A percentile compares a stretch with the other conserved stretches of the same genome.
Conservation (phyloP, 92 coral and sea anemone species). For the Virgularia gustaviana region DNA sequence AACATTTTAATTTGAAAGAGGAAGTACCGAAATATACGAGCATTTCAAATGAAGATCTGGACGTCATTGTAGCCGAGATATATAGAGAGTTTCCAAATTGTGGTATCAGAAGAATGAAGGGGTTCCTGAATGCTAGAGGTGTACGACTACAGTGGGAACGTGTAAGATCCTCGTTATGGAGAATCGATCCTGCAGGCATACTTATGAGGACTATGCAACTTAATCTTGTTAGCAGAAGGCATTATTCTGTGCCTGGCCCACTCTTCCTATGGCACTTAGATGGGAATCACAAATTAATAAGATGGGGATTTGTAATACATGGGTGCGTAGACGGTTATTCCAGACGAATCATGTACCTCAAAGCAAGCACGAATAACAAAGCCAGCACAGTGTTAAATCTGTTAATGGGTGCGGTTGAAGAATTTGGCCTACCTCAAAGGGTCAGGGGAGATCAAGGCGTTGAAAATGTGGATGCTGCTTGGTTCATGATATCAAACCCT, state of each 20-base stretch:
- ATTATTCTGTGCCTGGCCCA: conserved; percentile 32
- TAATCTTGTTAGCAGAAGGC: conserved; percentile 32
- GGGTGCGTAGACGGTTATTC: conserved; percentile 52
- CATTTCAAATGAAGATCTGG: conserved; percentile 14
- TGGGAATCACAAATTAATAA: conserved; percentile 29
- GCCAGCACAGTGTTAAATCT: conserved; percentile 50
- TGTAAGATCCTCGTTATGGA: conserved; percentile 33
- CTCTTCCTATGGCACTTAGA: conserved; percentile 36
- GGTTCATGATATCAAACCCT: conserved; percentile 52
- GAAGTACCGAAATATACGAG: conserved; percentile 18
- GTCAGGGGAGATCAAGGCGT: conserved; percentile 57
- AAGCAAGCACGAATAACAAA: conserved; percentile 45
- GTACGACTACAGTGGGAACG: not conserved
- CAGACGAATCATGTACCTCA: conserved; percentile 47
- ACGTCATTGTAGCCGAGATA: conserved; percentile 9
- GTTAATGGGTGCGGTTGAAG: conserved; percentile 41
- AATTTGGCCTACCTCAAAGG: conserved; percentile 49
- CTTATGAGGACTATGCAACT: conserved; percentile 44
- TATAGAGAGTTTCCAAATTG: conserved; percentile 5
- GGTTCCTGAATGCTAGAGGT: not conserved
- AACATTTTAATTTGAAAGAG: conserved; percentile 2
- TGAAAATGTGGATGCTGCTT: conserved; percentile 55
- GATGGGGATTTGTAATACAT: conserved; percentile 54
- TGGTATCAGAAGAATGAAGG: not conserved
- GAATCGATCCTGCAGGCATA: conserved; percentile 23